Percentiles rank a stretch among this genome's conserved stretches.
Evolutionary conservation across 2,888 invertebrate genomes (phyloP).

Genomic region (Ellobium chinense): DNA sequence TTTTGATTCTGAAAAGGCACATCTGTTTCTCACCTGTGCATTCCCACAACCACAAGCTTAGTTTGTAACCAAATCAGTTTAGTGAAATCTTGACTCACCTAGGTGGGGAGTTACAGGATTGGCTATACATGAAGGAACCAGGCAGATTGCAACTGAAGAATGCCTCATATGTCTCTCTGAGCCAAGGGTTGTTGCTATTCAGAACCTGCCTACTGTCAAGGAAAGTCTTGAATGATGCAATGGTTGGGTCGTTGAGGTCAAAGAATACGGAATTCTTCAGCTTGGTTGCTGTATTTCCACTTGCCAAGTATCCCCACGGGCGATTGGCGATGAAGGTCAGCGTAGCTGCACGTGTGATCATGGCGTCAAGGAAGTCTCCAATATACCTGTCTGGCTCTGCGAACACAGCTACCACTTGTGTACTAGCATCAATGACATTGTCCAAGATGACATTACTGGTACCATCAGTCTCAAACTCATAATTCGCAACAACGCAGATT

Average conservation of each 20-base stretch:
- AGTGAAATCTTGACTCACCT: no score
- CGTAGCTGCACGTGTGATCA: conserved; percentile 31
- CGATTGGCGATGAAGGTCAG: conserved; percentile 66
- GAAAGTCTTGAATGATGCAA: conserved; percentile 49
- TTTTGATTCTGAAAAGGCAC: no score
- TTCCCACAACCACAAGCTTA: no score
- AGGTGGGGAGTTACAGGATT: no score
- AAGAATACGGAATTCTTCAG: conserved; percentile 55
- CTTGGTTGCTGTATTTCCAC: not conserved
- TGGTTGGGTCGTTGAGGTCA: conserved; percentile 45
- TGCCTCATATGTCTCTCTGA: conserved; percentile 66
- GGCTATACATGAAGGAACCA: conserved; percentile 24
- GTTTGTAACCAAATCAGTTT: no score
- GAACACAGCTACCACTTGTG: conserved; percentile 70
- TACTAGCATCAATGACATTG: conserved; percentile 62
- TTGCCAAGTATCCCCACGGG: conserved; percentile 53
- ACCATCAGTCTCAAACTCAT: conserved; percentile 71
- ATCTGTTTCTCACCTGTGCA: no score
- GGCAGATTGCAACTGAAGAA: conserved; percentile 30
- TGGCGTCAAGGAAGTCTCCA: conserved; percentile 56
- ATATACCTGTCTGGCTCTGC: conserved; percentile 63
- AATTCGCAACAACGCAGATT: conserved; percentile 67
- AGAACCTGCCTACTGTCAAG: conserved; percentile 20
- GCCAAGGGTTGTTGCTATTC: conserved; percentile 67
- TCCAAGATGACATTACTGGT: conserved; percentile 58